Evolutionary conservation across 2,113 vertebrate species (phyloP).

Genomic region (Aptenodytes patagonicus): DNA sequence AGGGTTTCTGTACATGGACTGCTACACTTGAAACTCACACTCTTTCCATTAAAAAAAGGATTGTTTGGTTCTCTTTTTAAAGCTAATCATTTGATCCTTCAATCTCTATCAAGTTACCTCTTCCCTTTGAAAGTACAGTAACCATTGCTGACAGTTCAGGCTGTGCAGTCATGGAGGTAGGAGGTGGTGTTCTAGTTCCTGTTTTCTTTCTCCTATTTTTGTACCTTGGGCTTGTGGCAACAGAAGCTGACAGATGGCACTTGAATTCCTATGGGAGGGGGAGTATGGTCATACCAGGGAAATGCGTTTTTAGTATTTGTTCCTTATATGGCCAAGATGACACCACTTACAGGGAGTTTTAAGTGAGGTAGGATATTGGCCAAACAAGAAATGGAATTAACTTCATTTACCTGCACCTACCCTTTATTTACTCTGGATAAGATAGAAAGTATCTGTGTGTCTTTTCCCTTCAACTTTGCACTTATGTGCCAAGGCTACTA

Average conservation of each 20-base stretch:
- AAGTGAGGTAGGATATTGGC: neutral
- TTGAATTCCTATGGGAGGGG: neutral
- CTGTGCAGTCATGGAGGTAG: neutral
- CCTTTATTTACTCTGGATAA: neutral
- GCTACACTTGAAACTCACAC: neutral
- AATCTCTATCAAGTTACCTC: neutral
- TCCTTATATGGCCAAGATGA: neutral
- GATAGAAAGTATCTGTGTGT: neutral
- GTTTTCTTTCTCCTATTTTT: neutral
- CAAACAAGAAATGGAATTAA: neutral
- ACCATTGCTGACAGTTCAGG: neutral
- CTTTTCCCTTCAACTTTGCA: neutral
- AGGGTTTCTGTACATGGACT: neutral
- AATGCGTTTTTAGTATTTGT: accelerated
- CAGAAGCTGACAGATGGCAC: neutral
- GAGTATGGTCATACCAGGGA: neutral
- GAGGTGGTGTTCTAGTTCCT: neutral
- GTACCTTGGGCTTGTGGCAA: neutral
- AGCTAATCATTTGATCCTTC: neutral
- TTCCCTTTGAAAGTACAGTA: neutral
- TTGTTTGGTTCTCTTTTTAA: neutral
- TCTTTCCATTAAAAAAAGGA: neutral
- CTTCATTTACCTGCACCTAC: neutral
- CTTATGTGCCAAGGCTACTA: neutral
- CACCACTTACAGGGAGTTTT: neutral